Evolutionary conservation across 1,140 invertebrate genomes (phyloP), one percentile per base, ranked within the genome.

Genomic region (Penaeus indicus): DNA sequence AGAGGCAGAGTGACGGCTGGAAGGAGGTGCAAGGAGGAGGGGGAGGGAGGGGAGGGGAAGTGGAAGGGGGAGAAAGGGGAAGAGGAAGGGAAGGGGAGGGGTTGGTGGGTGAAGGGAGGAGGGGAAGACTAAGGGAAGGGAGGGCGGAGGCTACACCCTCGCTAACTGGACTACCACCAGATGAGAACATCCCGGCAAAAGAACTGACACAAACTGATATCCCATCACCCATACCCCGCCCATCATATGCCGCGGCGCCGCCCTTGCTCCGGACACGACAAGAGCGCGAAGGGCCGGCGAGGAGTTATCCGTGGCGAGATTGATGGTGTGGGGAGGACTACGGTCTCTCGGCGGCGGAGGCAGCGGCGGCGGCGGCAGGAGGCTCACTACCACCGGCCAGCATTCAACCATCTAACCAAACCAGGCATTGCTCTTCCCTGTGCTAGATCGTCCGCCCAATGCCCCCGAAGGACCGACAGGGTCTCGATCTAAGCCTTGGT

Each of bases 251-350:
- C 60, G 60, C 61, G 62, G 63, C 61, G 27, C 80, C 60, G 47
- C 80, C 63, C 82, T 63, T 42, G 19, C 64, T 64, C 19, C 22
- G 32, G 82, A 63, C 54, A 54, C 54, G 54, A 54, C 54, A 54
- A 54, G 54, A 54, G 54, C 62, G 63, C 80, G 60, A 84, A 63
- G 25, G 62, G 61, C 63, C 82, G 82, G 27, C 11, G 63, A 42
- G 69, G 63, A 63, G 82, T 84, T 84, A 32, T 62, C 32, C 64
- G 47, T 84, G 82, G 82, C 27, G 82, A 67, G 82, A 84, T 84
- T 84, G 69, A 84, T 84, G 82, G 69, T 32, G 82, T 64, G 69
- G 63, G 82, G 64, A 64, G 54, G 54, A 54, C 54, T 54, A 54
- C 4, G 54, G 10, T 54, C 54, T 54, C 54, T 54, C 54, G 54